These are phyloP conservation scores for Cyphomyrus plagiostoma DNA, from an alignment of 2,113 vertebrate genomes.

Conservation along the genomic window DNA sequence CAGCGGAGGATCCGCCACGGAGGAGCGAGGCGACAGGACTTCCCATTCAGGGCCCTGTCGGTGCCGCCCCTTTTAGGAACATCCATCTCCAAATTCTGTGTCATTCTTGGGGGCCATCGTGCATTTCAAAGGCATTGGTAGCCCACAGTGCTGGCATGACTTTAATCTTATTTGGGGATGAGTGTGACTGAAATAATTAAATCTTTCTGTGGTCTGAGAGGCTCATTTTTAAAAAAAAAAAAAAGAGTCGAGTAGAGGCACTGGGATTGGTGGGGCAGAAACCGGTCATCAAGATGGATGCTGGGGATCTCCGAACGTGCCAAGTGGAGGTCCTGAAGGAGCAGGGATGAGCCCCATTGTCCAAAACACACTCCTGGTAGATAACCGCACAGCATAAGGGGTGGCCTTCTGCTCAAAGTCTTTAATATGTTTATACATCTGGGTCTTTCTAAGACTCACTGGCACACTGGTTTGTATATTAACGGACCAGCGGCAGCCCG, in stretches of 20 bases:
- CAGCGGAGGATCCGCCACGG: not conserved
- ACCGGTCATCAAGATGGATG: not conserved
- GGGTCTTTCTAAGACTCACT: not conserved
- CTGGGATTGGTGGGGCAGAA: not conserved
- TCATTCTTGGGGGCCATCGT: not conserved
- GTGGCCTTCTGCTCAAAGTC: not conserved
- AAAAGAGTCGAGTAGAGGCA: not conserved
- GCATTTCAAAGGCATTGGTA: not conserved
- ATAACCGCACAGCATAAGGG: not conserved
- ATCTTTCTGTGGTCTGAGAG: not conserved
- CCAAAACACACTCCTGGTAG: not conserved
- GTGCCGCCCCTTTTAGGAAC: not conserved
- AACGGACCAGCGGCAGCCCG: not conserved
- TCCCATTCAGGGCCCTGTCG: not conserved
- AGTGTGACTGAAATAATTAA: conserved; percentile 8
- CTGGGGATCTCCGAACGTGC: not conserved
- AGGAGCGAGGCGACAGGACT: not conserved
- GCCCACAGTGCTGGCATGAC: not conserved
- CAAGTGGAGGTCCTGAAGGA: not conserved
- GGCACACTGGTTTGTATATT: not conserved
- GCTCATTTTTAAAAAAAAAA: not conserved
- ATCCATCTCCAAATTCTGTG: not conserved
- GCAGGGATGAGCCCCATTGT: not conserved
- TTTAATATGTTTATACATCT: not conserved
- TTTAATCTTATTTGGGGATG: conserved; percentile 18